Percentiles rank a stretch among this genome's conserved stretches.
Conservation (phyloP, 2,113 vertebrate species). For the Oplegnathus fasciatus region DNA sequence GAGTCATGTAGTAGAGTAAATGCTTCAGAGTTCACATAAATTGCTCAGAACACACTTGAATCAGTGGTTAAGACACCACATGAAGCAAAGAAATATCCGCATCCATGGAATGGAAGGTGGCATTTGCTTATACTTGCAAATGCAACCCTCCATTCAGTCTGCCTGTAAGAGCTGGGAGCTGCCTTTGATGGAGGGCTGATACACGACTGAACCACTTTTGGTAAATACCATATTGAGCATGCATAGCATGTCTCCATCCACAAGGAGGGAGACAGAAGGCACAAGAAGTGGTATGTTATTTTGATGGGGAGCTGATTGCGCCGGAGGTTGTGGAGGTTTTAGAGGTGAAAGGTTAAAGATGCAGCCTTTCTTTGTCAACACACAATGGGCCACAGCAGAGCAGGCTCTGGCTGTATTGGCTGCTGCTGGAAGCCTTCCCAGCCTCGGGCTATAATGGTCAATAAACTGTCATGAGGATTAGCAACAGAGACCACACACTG, state of each 20-base stretch:
- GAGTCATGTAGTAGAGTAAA: not conserved
- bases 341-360: constrained; percentile 83
- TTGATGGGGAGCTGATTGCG: constrained; percentile 75
- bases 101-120: too few species aligned
- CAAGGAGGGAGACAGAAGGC: constrained; percentile 12
- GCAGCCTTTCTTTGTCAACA: constrained; percentile 76
- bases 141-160: not conserved
- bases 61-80: not conserved
- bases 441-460: constrained; percentile 75
- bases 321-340: constrained; percentile 73
- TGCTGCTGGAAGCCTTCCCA: constrained; percentile 59
- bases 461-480: constrained; percentile 77
- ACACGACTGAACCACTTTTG: constrained; percentile 6
- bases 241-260: constrained; percentile 21
- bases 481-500: constrained; percentile 76
- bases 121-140: not conserved
- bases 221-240: constrained; percentile 19
- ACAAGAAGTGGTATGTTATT: constrained; percentile 60
- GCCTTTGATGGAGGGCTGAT: not conserved
- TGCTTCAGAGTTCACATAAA: not conserved
- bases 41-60: not conserved
- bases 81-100: too few species aligned
- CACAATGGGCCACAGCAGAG: constrained; percentile 70
- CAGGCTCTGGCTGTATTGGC: constrained; percentile 62
- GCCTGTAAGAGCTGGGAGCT: not conserved